Percentiles rank a stretch among this genome's conserved stretches.
These are phyloP conservation scores for Ceratosolen solmsi DNA, from an alignment of 1,140 invertebrate species.

Conservation along the genomic window DNA sequence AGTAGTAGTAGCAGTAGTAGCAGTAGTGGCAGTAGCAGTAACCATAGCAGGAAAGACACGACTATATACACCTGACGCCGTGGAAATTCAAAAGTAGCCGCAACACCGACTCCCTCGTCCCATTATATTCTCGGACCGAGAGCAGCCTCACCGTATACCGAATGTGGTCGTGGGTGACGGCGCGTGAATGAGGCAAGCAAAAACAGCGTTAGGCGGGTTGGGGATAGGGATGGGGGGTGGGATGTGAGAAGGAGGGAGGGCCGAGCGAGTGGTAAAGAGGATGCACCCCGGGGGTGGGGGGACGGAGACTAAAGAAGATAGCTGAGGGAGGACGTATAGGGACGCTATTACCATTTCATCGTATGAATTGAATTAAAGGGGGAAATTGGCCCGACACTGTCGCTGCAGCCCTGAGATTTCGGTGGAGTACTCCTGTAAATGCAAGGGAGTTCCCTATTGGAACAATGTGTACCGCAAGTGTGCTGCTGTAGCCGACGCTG, in stretches of 20 bases:
- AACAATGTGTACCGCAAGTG: constrained; percentile 3
- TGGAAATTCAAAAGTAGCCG: constrained; percentile 35
- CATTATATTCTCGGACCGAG: constrained; percentile 31
- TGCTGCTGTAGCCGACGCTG: too few species aligned
- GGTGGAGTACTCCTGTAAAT: background rate
- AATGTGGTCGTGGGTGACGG: background rate
- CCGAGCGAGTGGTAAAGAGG: background rate
- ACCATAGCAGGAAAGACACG: too few species aligned
- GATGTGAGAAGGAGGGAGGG: background rate
- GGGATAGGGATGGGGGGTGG: background rate
- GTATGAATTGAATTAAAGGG: constrained; percentile 45
- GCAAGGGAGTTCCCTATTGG: background rate
- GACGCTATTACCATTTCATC: constrained; percentile 44
- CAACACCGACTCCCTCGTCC: background rate
- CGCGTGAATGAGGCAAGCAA: background rate
- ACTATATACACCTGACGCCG: background rate
- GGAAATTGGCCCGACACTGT: constrained; percentile 10
- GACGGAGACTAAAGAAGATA: background rate
- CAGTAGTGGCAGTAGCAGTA: too few species aligned
- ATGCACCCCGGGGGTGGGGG: background rate
- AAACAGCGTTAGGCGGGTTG: background rate
- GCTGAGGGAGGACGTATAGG: background rate
- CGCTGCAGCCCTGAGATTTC: constrained; percentile 3
- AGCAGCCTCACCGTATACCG: background rate
- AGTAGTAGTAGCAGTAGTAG: too few species aligned